Evolutionary conservation across 1,140 invertebrate species (phyloP).

Genomic region (Planococcus citri): DNA sequence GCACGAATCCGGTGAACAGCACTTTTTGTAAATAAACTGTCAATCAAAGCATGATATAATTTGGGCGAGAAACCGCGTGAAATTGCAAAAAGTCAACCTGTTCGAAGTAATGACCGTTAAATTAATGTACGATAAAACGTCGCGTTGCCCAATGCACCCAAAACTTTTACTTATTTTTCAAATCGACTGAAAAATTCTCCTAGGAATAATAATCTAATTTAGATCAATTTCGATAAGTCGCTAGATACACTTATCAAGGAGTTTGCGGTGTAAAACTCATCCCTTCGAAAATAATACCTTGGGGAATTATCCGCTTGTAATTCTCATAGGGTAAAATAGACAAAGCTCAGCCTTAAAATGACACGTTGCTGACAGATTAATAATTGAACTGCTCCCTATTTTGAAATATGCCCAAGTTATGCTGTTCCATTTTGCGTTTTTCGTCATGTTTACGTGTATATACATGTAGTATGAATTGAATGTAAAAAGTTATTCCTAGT

Average conservation of each 20-base stretch:
- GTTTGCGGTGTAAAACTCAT: background rate
- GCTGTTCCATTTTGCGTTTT: background rate
- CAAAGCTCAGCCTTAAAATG: slow-evolving; percentile 2
- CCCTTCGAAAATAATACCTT: slow-evolving; percentile 2
- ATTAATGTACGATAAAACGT: too few relatives aligned
- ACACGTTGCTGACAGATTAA: slow-evolving; percentile 1
- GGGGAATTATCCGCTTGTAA: background rate
- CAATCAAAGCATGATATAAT: background rate
- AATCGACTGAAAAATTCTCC: background rate
- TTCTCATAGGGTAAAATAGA: slow-evolving; percentile 7
- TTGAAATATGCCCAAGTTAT: background rate
- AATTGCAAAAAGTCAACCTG: background rate
- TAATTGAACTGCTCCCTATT: slow-evolving; percentile 3
- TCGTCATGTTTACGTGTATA: background rate
- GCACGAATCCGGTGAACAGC: too few relatives aligned
- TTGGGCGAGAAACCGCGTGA: background rate
- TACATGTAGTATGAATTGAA: too few relatives aligned
- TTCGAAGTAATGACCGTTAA: background rate
- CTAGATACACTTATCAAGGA: background rate
- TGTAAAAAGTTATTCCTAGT: too few relatives aligned
- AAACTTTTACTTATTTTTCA: background rate
- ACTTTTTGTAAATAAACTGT: background rate
- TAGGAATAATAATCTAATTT: slow-evolving; percentile 8
- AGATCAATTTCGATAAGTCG: slow-evolving; percentile 6
- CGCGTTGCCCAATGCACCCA: background rate